These are phyloP conservation scores for Torymus auratus DNA, from an alignment of 2,888 invertebrate species.

Conservation along the genomic window DNA sequence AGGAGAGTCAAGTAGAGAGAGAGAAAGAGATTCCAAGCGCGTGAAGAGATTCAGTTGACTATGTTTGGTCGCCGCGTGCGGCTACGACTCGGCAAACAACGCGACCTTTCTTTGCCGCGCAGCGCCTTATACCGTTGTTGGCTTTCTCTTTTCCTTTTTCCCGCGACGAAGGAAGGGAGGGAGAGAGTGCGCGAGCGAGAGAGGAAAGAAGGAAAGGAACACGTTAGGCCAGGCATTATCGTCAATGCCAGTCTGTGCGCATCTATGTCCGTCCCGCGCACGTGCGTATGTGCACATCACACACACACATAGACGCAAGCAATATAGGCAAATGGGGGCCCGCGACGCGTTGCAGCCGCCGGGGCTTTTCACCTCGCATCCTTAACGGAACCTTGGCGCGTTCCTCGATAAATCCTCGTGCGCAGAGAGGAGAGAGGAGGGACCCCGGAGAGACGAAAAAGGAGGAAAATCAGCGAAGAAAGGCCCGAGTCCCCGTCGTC, in stretches of 20 bases:
- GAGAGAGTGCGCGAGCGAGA: not conserved
- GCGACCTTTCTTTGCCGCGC: slow-evolving; percentile 61
- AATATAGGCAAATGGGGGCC: slow-evolving; percentile 32
- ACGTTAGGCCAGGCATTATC: slow-evolving; percentile 23
- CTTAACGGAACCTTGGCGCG: slow-evolving; percentile 63
- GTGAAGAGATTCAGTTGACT: slow-evolving; percentile 41
- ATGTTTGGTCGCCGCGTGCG: slow-evolving; percentile 36
- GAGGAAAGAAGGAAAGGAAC: not conserved
- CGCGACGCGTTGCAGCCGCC: no score
- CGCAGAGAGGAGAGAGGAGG: not conserved
- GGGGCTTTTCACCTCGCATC: slow-evolving; percentile 55
- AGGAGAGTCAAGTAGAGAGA: not conserved
- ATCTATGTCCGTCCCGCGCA: not conserved
- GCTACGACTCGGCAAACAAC: slow-evolving; percentile 55
- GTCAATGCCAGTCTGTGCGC: slow-evolving; percentile 32
- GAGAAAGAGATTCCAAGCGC: slow-evolving; percentile 30
- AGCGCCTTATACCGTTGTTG: slow-evolving; percentile 32
- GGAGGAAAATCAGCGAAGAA: slow-evolving; percentile 13
- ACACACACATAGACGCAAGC: slow-evolving; percentile 32
- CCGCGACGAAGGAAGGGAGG: not conserved
- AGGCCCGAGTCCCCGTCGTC: not conserved
- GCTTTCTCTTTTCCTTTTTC: slow-evolving; percentile 18
- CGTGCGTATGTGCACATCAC: not conserved
- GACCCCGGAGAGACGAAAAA: not conserved
- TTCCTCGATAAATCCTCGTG: slow-evolving; percentile 61